These are phyloP conservation scores for Synergus itoensis DNA, from an alignment of 2,888 invertebrate genomes.

Conservation along the genomic window DNA sequence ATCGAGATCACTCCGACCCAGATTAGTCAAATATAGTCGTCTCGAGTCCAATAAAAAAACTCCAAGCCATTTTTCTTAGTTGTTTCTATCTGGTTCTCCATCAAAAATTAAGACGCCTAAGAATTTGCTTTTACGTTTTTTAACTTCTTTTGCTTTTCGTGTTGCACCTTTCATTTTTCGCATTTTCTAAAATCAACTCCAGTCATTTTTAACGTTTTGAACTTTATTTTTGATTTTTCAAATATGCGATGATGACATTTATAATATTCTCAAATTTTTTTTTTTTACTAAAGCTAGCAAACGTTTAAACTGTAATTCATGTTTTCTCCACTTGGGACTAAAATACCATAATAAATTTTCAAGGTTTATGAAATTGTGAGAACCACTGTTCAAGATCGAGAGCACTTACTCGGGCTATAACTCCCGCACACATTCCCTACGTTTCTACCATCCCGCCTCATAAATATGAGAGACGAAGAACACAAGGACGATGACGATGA, in stretches of 20 bases:
- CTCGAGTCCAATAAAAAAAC: neutral
- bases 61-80: too few relatives aligned
- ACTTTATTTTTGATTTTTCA: too few relatives aligned
- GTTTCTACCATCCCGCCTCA: conserved; percentile 70
- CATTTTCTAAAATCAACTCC: too few relatives aligned
- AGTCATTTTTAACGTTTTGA: too few relatives aligned
- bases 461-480: conserved; percentile 66
- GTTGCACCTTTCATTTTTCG: too few relatives aligned
- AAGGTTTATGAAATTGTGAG: conserved; percentile 52
- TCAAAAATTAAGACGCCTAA: too few relatives aligned
- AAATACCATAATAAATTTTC: neutral
- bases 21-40: conserved; percentile 2
- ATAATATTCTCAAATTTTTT: too few relatives aligned
- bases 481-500: conserved; percentile 50
- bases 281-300: too few relatives aligned
- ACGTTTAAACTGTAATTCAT: neutral
- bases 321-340: neutral
- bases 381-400: conserved; percentile 67
- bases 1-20: conserved; percentile 45
- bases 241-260: too few relatives aligned
- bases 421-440: conserved; percentile 69
- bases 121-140: too few relatives aligned
- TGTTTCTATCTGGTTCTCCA: too few relatives aligned
- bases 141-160: too few relatives aligned
- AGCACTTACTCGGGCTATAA: conserved; percentile 75